Evolutionary conservation across 1,140 invertebrate genomes (phyloP).

Genomic region (Eulimnadia texana): DNA sequence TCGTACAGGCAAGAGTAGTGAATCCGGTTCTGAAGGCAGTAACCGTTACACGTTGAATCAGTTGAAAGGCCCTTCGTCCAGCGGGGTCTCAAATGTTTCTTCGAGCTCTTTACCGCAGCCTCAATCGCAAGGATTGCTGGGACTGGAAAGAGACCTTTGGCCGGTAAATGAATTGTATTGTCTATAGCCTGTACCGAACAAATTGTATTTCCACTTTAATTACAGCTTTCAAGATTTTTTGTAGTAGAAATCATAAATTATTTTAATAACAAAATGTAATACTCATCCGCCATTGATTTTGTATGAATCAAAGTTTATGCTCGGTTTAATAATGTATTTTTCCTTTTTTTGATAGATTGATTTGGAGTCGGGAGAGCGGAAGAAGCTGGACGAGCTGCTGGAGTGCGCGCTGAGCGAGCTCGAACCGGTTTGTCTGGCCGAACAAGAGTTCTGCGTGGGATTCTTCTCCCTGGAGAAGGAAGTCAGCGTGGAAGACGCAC

Average conservation of each 20-base stretch:
- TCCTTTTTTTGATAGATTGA: conserved; percentile 16
- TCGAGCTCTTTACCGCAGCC: not conserved
- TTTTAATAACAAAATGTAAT: no score
- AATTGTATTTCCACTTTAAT: no score
- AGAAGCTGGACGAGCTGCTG: conserved; percentile 51
- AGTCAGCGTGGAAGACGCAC: conserved; percentile 29
- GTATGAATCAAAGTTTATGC: no score
- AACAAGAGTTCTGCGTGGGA: conserved; percentile 87
- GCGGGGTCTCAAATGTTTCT: not conserved
- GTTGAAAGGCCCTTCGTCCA: not conserved
- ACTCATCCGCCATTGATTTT: no score
- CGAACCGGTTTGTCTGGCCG: conserved; percentile 79
- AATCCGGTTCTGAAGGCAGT: conserved; percentile 27
- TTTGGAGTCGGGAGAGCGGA: conserved; percentile 37
- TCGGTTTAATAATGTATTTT: no score
- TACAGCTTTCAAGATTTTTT: no score
- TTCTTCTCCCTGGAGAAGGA: conserved; percentile 76
- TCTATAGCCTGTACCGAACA: no score
- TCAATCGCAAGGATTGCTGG: conserved; percentile 34
- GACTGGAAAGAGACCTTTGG: conserved; percentile 42
- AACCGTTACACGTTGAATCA: not conserved
- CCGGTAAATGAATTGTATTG: no score
- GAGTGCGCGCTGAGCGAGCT: conserved; percentile 72
- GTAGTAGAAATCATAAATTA: no score
- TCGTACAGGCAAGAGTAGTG: conserved; percentile 24